phyloP scores from a whole-genome alignment of 2,888 invertebrate genomes.

The Sinhomidia bicolor region DNA sequence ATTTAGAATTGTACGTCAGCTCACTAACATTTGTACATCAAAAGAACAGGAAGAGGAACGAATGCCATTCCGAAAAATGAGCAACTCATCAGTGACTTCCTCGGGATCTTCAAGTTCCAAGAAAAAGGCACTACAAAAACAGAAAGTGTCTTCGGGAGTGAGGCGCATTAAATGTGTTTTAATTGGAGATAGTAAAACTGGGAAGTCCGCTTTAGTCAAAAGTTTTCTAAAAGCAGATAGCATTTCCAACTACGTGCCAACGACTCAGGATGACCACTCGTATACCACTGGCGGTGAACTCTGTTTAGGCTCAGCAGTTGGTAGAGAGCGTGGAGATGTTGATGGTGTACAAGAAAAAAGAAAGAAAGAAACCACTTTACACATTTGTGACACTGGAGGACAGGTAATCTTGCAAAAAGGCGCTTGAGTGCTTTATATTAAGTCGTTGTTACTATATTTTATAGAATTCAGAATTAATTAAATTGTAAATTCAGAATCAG shows the following conservation, averaged over 20 bases:
- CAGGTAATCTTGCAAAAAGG: too few species aligned
- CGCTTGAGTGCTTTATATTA: too few species aligned
- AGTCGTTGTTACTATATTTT: too few species aligned
- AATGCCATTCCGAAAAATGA: slow-evolving; percentile 26
- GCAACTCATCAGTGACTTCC: slow-evolving; percentile 20
- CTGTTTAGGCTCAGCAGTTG: too few species aligned
- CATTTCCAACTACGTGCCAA: slow-evolving; percentile 58
- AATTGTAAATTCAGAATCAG: too few species aligned
- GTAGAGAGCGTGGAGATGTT: too few species aligned
- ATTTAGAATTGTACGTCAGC: not conserved
- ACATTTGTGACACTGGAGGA: slow-evolving; percentile 78
- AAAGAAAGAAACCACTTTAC: slow-evolving; percentile 50
- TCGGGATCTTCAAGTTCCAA: not conserved
- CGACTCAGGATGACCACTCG: slow-evolving; percentile 55
- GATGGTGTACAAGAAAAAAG: not conserved
- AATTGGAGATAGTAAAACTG: slow-evolving; percentile 72
- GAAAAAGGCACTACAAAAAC: slow-evolving; percentile 36
- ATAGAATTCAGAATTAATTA: too few species aligned
- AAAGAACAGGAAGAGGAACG: not conserved
- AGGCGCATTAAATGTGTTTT: slow-evolving; percentile 67
- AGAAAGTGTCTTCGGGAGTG: slow-evolving; percentile 21
- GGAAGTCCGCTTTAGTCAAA: slow-evolving; percentile 75
- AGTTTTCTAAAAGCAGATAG: slow-evolving; percentile 72
- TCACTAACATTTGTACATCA: not conserved
- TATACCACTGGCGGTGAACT: not conserved